Evolutionary conservation across 1,140 invertebrate genomes (phyloP), one percentile per base, ranked within the genome.

Genomic region (Drosophila neocordata): DNA sequence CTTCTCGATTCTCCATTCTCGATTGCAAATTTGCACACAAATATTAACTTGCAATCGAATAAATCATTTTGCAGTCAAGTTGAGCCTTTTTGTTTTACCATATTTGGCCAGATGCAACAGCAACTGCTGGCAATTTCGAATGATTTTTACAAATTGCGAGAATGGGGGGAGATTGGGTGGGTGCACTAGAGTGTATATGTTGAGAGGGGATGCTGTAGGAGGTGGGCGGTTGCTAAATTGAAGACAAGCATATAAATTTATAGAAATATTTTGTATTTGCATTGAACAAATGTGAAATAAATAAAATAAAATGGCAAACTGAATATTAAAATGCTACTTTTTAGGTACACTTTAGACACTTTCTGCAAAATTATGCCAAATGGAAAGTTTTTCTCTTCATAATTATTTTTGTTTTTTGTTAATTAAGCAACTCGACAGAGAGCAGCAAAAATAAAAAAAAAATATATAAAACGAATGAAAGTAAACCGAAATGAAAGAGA

Each of bases 21-120:
- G 57, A 24, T 73, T 81, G 65, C 80, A 48, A 82, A 83, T 83
- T 76, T 76, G 80, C 58, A 48, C 72, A 79, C 84, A 68, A 84
- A 65, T 68, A 79, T 68, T 84, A 69, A 69, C 70, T 69, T 79
- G 77, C 62, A 69, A 72, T 76, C 73, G 62, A 78, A 83, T 82
- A 82, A 82, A 82, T 82, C 71, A 75, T 48, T 48, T 48, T 48
- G 41, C 67, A 75, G 65, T 84, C 67, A 72, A 82, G 73, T 79
- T 51, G 78, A 80, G 63, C 34, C 73, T 73, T 73, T 85, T 82
- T 82, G 69, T 84, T 84, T 72, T 61, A 53, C 31, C 68, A 71
- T 71, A 67, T 75, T 75, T 75, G 57, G 41, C 15, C 41, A 48
- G 41, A 48, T 48, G 41, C 41, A 48, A 44, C 41, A 44, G 13